A percentile compares a stretch with the other conserved stretches of the same genome.
phyloP scores from a whole-genome alignment of 2,888 invertebrate genomes.

The Orthosia gracilis region DNA sequence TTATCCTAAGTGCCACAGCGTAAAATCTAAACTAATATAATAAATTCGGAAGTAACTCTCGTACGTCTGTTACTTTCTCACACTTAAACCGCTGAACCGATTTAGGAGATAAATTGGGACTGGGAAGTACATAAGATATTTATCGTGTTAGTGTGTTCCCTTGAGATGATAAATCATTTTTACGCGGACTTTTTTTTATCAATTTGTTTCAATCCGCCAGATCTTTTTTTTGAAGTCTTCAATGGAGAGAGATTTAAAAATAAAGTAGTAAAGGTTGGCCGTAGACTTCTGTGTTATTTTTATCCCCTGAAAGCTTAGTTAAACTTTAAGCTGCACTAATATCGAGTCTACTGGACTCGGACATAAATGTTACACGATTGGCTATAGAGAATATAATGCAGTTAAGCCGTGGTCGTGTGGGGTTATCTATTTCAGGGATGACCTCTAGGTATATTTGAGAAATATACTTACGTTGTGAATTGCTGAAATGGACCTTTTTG shows the following conservation, averaged over 20 bases:
- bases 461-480: background rate
- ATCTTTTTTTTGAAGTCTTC: constrained; percentile 18
- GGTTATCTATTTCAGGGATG: background rate
- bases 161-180: too few species aligned
- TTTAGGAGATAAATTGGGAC: too few species aligned
- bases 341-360: background rate
- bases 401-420: background rate
- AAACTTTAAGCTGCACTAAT: constrained; percentile 21
- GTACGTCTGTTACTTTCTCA: too few species aligned
- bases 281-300: constrained; percentile 30
- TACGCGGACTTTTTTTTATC: background rate
- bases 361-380: background rate
- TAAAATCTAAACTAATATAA: too few species aligned
- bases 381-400: background rate
- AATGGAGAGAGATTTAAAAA: constrained; percentile 32
- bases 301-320: constrained; percentile 1
- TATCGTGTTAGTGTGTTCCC: too few species aligned
- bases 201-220: constrained; percentile 2
- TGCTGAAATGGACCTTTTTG: too few species aligned
- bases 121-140: too few species aligned
- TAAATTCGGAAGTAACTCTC: too few species aligned
- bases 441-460: background rate
- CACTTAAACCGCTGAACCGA: too few species aligned
- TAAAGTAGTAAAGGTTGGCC: constrained; percentile 18
- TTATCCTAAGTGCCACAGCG: too few species aligned